Evolutionary conservation across 1,140 invertebrate species (phyloP).

Genomic region (Drosophila truncata): DNA sequence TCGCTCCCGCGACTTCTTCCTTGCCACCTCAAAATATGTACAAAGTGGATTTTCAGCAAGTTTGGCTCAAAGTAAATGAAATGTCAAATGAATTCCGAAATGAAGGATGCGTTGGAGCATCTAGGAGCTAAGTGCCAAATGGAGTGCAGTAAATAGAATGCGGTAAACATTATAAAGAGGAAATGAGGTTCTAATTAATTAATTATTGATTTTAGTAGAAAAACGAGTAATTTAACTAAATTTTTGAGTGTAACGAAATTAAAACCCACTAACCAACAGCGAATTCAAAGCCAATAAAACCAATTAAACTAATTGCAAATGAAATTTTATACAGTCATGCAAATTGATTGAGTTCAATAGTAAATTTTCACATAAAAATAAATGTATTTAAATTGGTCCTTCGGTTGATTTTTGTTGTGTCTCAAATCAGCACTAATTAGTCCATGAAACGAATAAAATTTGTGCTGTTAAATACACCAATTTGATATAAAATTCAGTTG

Average conservation of each 20-base stretch:
- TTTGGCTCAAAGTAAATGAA: slow-evolving; percentile 61
- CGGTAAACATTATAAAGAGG: background rate
- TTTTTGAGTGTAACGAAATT: background rate
- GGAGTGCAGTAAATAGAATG: slow-evolving; percentile 38
- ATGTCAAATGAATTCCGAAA: slow-evolving; percentile 72
- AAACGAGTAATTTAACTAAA: background rate
- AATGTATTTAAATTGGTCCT: background rate
- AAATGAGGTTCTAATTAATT: background rate
- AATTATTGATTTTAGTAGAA: background rate
- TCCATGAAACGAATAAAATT: background rate
- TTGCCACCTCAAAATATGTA: slow-evolving; percentile 57
- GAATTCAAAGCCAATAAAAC: background rate
- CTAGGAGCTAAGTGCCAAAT: slow-evolving; percentile 39
- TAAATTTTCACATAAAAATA: background rate
- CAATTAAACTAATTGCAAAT: slow-evolving; percentile 15
- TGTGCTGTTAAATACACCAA: background rate
- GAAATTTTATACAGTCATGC: background rate
- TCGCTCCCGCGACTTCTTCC: background rate
- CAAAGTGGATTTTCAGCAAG: slow-evolving; percentile 77
- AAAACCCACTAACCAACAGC: background rate
- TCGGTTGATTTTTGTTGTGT: background rate
- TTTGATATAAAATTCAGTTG: background rate
- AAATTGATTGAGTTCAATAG: slow-evolving; percentile 3
- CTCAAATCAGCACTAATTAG: slow-evolving; percentile 23
- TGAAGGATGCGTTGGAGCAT: slow-evolving; percentile 28